These are phyloP conservation scores for Cydia amplana DNA, from an alignment of 1,140 invertebrate species.

Conservation along the genomic window DNA sequence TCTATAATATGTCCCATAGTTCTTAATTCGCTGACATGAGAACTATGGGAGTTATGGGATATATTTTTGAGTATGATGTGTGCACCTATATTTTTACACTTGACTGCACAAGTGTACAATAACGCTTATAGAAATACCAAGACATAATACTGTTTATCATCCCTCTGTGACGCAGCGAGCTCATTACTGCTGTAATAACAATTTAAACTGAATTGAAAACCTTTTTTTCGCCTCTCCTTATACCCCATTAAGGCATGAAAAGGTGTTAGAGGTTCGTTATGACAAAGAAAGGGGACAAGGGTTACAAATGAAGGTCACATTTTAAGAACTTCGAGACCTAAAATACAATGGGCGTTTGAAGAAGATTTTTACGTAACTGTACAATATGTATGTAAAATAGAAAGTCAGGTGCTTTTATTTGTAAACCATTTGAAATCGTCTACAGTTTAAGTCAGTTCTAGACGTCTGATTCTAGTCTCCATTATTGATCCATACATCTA, in stretches of 20 bases:
- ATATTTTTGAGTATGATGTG: no score
- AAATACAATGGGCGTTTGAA: not conserved
- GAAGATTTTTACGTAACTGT: not conserved
- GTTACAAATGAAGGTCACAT: not conserved
- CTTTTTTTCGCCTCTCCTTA: conserved; percentile 9
- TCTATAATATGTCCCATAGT: no score
- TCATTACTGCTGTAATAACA: conserved; percentile 13
- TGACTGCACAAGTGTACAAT: no score
- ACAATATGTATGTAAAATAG: not conserved
- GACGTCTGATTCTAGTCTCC: no score
- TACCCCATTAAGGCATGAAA: conserved; percentile 14
- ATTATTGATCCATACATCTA: no score
- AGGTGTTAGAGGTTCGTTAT: conserved; percentile 14
- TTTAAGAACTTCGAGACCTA: not conserved
- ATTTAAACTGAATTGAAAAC: conserved; percentile 21
- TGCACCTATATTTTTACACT: no score
- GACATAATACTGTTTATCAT: not conserved
- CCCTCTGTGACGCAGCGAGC: not conserved
- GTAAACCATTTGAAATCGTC: not conserved
- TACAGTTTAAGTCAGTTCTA: not conserved
- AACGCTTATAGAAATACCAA: not conserved
- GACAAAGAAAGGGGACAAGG: conserved; percentile 3
- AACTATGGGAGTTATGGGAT: no score
- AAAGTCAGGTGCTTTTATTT: not conserved
- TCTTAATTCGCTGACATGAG: no score